These are phyloP conservation scores for Saccostrea glomerata DNA, from an alignment of 1,140 invertebrate species.

Conservation along the genomic window DNA sequence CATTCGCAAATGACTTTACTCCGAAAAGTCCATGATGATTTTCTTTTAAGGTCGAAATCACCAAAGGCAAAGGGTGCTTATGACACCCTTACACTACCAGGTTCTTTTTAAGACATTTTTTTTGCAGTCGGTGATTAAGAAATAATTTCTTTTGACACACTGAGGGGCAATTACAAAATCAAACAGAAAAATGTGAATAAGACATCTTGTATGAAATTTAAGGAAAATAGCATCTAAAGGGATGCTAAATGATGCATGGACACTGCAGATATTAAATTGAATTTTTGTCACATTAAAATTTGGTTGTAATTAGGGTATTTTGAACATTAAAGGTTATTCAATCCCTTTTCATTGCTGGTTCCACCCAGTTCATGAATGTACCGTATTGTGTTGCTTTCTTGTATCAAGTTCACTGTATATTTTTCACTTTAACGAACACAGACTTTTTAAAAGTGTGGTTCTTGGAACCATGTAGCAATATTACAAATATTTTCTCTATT, in stretches of 20 bases:
- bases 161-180: conserved; percentile 7
- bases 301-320: neutral
- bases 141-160: conserved; percentile 24
- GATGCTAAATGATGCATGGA: conserved; percentile 9
- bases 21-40: neutral
- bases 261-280: neutral
- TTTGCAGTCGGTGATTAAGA: conserved; percentile 19
- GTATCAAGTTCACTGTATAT: neutral
- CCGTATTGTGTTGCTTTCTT: conserved; percentile 1
- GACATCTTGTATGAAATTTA: conserved; percentile 10
- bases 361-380: neutral
- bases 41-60: conserved; percentile 2
- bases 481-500: neutral
- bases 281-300: conserved; percentile 14
- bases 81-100: neutral
- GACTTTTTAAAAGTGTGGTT: neutral
- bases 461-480: neutral
- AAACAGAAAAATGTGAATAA: conserved; percentile 19
- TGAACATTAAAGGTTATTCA: neutral
- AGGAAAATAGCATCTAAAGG: neutral
- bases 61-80: neutral
- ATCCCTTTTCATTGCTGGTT: neutral
- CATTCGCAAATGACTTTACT: conserved; percentile 5
- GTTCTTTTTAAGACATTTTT: conserved; percentile 6
- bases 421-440: neutral